Conservation (phyloP, 2,888 invertebrate genomes). For the Hirtodrosophila cameraria region DNA sequence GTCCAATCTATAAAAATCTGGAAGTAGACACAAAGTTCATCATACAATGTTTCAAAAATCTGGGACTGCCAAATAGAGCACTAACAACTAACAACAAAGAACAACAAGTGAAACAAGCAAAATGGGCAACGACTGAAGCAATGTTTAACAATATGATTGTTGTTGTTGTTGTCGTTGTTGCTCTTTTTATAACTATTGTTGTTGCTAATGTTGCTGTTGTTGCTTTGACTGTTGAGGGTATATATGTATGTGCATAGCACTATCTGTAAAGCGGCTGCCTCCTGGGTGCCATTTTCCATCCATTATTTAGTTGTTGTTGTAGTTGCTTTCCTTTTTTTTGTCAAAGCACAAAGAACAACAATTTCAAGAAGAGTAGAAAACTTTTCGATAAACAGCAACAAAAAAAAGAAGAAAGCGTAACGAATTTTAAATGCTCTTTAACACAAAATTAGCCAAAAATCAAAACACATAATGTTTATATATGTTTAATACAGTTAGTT, state of each 20-base stretch:
- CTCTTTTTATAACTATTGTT: conserved; percentile 10
- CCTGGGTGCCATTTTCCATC: conserved; percentile 69
- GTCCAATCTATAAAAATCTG: not conserved
- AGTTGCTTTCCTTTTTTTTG: conserved; percentile 4
- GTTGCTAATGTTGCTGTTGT: not conserved
- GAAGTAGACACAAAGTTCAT: conserved; percentile 8
- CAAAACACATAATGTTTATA: too few species aligned
- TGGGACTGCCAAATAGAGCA: not conserved
- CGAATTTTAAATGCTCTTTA: not conserved
- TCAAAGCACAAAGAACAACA: conserved; percentile 23
- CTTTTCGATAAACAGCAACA: conserved; percentile 4
- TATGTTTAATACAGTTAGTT: too few species aligned
- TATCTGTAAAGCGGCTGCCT: conserved; percentile 44
- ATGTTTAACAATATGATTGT: conserved; percentile 12
- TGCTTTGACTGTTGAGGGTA: too few species aligned
- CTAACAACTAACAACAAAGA: not conserved
- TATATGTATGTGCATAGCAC: too few species aligned
- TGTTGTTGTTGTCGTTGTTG: conserved; percentile 10
- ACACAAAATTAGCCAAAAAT: too few species aligned
- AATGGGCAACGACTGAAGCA: not conserved
- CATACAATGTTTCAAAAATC: conserved; percentile 7
- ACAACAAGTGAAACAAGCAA: conserved; percentile 6
- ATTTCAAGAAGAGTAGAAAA: conserved; percentile 8
- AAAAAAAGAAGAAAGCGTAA: not conserved
- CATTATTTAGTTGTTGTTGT: conserved; percentile 55